Percentiles rank a stretch among this genome's conserved stretches.
Evolutionary conservation across 2,797 vertebrate species (phyloP).

Genomic region (Pipistrellus pipistrellus): DNA sequence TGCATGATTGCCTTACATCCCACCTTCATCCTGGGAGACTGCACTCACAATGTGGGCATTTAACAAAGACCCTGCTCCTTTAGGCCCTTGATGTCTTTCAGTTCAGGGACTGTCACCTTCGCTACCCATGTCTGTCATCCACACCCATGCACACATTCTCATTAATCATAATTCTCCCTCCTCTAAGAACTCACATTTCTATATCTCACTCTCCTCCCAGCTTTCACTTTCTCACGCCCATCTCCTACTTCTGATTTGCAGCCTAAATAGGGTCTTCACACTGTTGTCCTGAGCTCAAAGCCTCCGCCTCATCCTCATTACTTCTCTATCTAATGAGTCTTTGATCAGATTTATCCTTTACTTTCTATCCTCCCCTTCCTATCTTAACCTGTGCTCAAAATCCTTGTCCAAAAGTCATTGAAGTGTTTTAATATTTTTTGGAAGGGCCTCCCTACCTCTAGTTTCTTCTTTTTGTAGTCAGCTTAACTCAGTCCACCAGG

Average conservation of each 20-base stretch:
- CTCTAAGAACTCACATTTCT: not conserved
- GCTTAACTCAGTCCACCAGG: not conserved
- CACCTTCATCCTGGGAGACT: not conserved
- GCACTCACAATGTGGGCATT: no score
- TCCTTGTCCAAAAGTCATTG: not conserved
- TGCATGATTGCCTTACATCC: not conserved
- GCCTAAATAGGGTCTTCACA: fast-evolving
- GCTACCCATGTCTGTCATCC: not conserved
- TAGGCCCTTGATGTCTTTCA: not conserved
- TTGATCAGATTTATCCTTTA: not conserved
- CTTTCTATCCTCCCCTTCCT: not conserved
- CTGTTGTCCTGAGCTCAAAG: not conserved
- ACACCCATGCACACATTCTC: not conserved
- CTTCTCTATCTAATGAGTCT: not conserved
- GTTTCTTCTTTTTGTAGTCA: not conserved
- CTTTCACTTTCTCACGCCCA: not conserved
- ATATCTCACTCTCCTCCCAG: not conserved
- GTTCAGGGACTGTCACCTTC: not conserved
- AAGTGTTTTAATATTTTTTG: not conserved
- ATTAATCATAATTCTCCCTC: not conserved
- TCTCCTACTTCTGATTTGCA: not conserved
- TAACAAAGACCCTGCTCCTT: not conserved
- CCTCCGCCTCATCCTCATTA: not conserved
- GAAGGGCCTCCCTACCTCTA: not conserved
- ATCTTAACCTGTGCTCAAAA: not conserved